Evolutionary conservation across 2,888 invertebrate species (phyloP).

Genomic region (Plagodis pulveraria): DNA sequence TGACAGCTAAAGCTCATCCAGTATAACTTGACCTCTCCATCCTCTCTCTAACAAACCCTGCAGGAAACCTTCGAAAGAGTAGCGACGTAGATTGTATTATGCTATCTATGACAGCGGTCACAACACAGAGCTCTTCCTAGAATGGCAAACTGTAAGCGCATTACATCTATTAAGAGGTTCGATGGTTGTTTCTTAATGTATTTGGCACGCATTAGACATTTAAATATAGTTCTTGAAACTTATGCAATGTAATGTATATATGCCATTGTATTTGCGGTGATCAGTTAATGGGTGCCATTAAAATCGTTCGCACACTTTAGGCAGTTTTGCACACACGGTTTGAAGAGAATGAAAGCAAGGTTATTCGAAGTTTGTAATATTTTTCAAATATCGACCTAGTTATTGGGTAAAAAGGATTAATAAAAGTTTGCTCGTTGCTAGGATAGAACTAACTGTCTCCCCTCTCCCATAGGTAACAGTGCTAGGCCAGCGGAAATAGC

Average conservation of each 20-base stretch:
- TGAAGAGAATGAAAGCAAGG: not conserved
- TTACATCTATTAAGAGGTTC: constrained; percentile 71
- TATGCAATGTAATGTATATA: constrained; percentile 58
- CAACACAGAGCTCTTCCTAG: constrained; percentile 43
- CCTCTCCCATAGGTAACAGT: too few species aligned
- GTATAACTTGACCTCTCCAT: constrained; percentile 44
- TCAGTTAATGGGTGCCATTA: constrained; percentile 58
- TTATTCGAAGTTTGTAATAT: not conserved
- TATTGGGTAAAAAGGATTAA: too few species aligned
- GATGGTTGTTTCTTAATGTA: constrained; percentile 67
- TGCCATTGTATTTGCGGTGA: constrained; percentile 39
- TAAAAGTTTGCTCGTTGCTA: too few species aligned
- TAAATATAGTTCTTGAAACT: constrained; percentile 76
- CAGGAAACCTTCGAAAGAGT: constrained; percentile 21
- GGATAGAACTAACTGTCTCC: too few species aligned
- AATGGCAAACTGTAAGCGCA: constrained; percentile 56
- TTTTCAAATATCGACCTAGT: not conserved
- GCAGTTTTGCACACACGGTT: constrained; percentile 6
- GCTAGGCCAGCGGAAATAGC: too few species aligned
- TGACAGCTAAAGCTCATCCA: constrained; percentile 71
- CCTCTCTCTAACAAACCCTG: constrained; percentile 22
- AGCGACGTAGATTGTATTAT: not conserved
- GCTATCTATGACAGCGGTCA: constrained; percentile 8
- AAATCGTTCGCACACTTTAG: constrained; percentile 44
- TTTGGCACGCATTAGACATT: constrained; percentile 70